These are phyloP conservation scores for Urocitellus parryii DNA, from an alignment of 2,113 vertebrate species.

Conservation along the genomic window DNA sequence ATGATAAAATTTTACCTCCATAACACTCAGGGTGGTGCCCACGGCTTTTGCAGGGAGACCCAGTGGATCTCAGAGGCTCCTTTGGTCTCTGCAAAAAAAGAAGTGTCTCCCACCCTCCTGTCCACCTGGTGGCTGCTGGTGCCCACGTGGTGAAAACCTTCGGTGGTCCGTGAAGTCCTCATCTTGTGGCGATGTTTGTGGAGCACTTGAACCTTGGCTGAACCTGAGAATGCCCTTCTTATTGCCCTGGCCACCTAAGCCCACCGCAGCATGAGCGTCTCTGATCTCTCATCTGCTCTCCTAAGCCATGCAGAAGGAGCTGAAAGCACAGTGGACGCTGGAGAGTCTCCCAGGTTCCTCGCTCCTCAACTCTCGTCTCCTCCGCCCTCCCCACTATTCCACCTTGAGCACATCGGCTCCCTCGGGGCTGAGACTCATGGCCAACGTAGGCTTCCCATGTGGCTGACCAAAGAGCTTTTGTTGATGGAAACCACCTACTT, in stretches of 20 bases:
- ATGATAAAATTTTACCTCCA: not conserved
- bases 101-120: too few species aligned
- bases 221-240: not conserved
- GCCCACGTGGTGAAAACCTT: not conserved
- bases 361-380: not conserved
- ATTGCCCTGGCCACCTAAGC: not conserved
- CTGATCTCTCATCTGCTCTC: not conserved
- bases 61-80: not conserved
- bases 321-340: not conserved
- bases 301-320: not conserved
- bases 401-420: not conserved
- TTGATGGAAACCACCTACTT: not conserved
- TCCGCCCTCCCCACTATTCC: accelerated
- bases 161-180: not conserved
- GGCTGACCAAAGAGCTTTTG: not conserved
- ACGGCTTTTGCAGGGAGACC: not conserved
- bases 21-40: not conserved
- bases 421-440: not conserved
- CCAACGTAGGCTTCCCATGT: not conserved
- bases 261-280: not conserved
- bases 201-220: not conserved
- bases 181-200: not conserved
- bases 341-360: not conserved
- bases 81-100: not conserved
- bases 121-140: too few species aligned